Base-by-base conservation (phyloP, 2,113 vertebrate genomes). In the Plestiodon gilberti region DNA sequence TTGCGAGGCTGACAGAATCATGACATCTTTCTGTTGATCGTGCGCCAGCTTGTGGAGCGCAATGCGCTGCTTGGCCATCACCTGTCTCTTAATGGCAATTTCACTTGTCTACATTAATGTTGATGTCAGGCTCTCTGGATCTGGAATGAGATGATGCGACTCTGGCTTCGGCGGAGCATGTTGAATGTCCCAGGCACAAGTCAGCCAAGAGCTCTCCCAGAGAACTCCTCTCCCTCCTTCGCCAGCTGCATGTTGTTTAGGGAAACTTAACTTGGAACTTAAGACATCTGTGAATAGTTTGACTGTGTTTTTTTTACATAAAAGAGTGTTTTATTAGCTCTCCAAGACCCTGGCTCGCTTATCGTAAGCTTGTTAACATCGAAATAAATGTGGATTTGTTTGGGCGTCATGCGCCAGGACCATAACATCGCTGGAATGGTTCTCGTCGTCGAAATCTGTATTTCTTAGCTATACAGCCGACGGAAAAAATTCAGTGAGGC, bases 241-340 rank as follows among this genome's bases (percentile, higher is more conserved):
- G 48, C 25, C 8, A 22, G 76, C 76, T 88, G 5, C 73, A 8
- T 85, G 89, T 90, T 85, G 23, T 79, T 90, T 76, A 83, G 67
- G 57, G 30, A 86, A 84, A 87, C 89, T 13, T 9, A 71, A 71
- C 70, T 22, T 70, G 77, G 83, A 82, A 55, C 28, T 2, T 61
- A 48, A 59, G 78, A 55, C 1, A 64, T 86, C 59, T 90, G 40
- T 48, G 82, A 85, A 86, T 18, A 85, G 40, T 40, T 92, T 52
- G 73, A 62, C 61, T 70, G 48, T 82, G 4, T 35, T 83, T 79
- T 87, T 84, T 80, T 88, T 84, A 57, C 11, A 61, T 84, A 65
- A 84, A 85, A n/a, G 17, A 9, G 0, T 81, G 69, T 87, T 89
- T 59, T 55, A 35, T 75, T 81, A 90, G n/a, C 61, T 90, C 81